Base-by-base conservation (phyloP, 2,797 vertebrate genomes). In the Decapterus maruadsi region DNA sequence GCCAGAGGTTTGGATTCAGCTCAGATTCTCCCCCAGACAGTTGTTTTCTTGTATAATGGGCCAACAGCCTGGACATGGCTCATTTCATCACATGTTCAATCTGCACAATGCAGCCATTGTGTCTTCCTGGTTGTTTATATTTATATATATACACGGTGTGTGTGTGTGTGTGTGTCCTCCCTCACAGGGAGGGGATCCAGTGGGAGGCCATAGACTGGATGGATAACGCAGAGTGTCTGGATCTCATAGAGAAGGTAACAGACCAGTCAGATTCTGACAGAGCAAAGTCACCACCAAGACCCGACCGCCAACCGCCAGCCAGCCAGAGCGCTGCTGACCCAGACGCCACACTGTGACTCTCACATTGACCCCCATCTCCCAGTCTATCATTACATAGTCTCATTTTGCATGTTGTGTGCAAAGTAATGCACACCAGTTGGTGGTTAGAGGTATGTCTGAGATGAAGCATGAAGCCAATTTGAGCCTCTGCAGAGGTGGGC, bases 171-270 rank as follows among this genome's bases (percentile, higher is more conserved):
- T 86, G 80, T 85, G 72, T 70, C 38, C 60, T 79, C 8, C 54
- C 58, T 97, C 87, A 69, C 89, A 97, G 97, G 88, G 96, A 97
- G 89, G 97, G 96, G 22, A 96, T 97, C 80, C 95, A 93, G 87
- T 97, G 97, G 97, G 96, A 97, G 65, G 96, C 96, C 31, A 98
- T 98, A 72, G 97, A 97, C 92, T 98, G 97, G 97, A 97, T 98
- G 97, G 97, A 98, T 90, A 98, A 98, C 8, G 97, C 97, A 38
- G 97, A 98, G 77, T 97, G 97, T 85, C 92, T 97, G 66, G 97
- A 98, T 87, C 96, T 98, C 14, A 96, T 98, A 38, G 97, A 98
- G 87, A 97, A 98, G 95, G 97, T 97, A 76, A 87, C 31, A 53
- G 9, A 51, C 71, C 72, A 57, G 75, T 68, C 58, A 63, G 54